Conservation (phyloP, 2,797 vertebrate species). For the Hydrophis major region DNA sequence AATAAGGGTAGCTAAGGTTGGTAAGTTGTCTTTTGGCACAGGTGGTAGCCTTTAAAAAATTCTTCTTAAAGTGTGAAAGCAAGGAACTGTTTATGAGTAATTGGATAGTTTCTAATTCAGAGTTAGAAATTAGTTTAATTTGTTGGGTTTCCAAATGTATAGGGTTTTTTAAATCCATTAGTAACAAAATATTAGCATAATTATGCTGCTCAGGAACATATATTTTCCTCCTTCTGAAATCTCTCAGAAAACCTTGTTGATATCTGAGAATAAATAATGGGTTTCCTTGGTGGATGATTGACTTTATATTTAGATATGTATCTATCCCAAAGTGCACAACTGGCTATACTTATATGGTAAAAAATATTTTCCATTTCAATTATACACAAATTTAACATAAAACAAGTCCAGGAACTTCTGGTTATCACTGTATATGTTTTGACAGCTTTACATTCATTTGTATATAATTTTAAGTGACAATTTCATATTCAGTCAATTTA, state of each 20-base stretch:
- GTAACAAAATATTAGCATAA: neutral
- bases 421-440: neutral
- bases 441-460: neutral
- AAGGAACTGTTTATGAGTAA: neutral
- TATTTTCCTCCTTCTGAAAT: neutral
- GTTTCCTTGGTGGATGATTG: neutral
- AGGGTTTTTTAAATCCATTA: neutral
- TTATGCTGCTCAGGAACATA: neutral
- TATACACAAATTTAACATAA: neutral
- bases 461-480: neutral
- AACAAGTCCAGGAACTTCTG: neutral
- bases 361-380: neutral
- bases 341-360: neutral
- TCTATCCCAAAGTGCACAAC: neutral
- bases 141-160: neutral
- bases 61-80: neutral
- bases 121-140: neutral
- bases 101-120: neutral
- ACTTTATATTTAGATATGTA: neutral
- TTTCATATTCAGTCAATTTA: neutral
- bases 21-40: neutral
- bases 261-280: neutral
- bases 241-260: neutral
- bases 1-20: neutral
- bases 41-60: neutral